Conservation (phyloP, 2,888 invertebrate species). For the Tetanocera ferruginea region DNA sequence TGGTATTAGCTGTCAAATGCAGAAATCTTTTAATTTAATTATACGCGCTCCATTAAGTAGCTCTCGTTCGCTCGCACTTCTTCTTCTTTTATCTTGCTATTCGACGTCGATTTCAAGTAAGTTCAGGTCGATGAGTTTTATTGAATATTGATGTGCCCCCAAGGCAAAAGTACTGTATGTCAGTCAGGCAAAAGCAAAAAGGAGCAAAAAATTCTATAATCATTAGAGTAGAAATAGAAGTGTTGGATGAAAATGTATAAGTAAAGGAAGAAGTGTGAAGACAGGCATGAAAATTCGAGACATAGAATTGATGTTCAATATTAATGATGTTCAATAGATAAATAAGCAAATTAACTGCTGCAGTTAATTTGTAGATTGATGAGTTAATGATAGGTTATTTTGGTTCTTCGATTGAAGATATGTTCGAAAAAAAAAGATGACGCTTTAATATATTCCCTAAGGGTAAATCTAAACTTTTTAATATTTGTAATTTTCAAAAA, state of each 20-base stretch:
- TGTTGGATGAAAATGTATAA: background rate
- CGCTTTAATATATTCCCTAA: no score
- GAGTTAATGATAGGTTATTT: constrained; percentile 59
- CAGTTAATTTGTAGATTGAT: constrained; percentile 61
- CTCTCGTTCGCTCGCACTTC: background rate
- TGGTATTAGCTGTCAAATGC: constrained; percentile 33
- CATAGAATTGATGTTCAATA: constrained; percentile 37
- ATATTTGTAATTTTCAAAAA: no score
- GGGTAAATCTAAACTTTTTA: no score
- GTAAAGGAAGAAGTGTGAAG: constrained; percentile 28
- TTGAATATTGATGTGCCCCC: constrained; percentile 30
- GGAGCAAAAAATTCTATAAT: constrained; percentile 1
- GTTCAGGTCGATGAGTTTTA: constrained; percentile 4
- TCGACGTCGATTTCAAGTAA: background rate
- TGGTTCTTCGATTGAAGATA: background rate
- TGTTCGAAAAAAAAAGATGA: no score
- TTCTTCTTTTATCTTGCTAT: background rate
- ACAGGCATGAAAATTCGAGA: constrained; percentile 32
- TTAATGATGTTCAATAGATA: constrained; percentile 22
- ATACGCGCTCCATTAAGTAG: constrained; percentile 33
- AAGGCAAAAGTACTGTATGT: background rate
- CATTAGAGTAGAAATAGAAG: background rate
- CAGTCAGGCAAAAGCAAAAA: constrained; percentile 5
- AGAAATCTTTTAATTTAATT: constrained; percentile 42
- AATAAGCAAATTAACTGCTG: constrained; percentile 25